Base-by-base conservation (phyloP, 2,113 vertebrate species). In the Hiodon tergisus region DNA sequence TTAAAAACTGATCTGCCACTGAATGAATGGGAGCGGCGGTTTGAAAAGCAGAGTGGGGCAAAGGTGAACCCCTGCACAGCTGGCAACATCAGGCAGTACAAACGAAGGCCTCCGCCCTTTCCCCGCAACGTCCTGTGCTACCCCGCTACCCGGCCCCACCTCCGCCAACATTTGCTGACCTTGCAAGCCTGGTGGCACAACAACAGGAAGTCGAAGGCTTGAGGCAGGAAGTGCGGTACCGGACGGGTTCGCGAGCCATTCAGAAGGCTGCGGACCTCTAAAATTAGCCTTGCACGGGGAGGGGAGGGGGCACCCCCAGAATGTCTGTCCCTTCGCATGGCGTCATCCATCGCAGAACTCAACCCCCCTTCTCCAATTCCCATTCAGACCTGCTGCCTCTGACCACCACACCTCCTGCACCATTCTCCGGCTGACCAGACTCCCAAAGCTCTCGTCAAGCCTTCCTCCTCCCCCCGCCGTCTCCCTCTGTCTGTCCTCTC, bases 211-310 rank as follows among this genome's bases (percentile, higher is more conserved):
- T 73, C 48, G 77, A 50, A 69, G 74, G 67, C 71, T 50, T 6
- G 67, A 75, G 73, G 52, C 69, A 81, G 79, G 81, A 83, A 78
- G 76, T 71, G 78, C 60, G 74, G 75, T 55, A 53, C 72, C 16
- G 51, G 72, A 46, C 47, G 71, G 68, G 72, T 61, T 66, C 63
- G 59, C 17, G 16, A 31, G 59, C 48, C 63, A 58, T 66, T 73
- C 71, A 73, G 53, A 73, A 11, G 46, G 55, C 58, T 5, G 17
- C 53, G 50, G 67, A 69, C 67, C 14, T 75, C 46, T n/a, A 75
- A 68, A 75, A 72, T 69, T 67, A 78, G 48, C 50, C 50, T 11
- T 58, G 58, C 14, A 31, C 66, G 75, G 0, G 14, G 65, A 52
- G 31, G 68, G 65, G 69, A 16, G 4, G 69, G 8, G 57, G 58